A percentile compares a stretch with the other conserved stretches of the same genome.
Conservation (phyloP, 2,113 vertebrate genomes). For the Tetrax tetrax region DNA sequence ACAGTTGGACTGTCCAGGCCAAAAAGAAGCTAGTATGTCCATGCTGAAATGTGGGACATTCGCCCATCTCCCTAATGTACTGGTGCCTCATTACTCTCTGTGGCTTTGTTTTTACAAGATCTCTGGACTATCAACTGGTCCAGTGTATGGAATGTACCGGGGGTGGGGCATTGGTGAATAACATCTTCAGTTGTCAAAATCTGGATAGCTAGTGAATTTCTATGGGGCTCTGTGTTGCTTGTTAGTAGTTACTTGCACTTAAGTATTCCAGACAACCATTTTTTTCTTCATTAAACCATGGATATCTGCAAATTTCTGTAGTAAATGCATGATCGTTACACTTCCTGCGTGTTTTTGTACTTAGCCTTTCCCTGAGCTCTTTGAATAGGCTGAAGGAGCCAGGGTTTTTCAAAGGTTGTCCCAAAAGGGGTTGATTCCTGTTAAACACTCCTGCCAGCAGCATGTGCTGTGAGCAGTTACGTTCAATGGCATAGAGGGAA, state of each 20-base stretch:
- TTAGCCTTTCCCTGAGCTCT: neutral
- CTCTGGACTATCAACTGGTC: neutral
- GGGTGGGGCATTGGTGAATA: neutral
- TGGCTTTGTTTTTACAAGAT: neutral
- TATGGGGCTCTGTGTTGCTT: neutral
- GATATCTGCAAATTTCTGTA: neutral
- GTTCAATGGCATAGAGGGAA: neutral
- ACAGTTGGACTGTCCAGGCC: neutral
- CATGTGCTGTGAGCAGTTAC: neutral
- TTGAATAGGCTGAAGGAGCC: neutral
- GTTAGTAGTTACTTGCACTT: neutral
- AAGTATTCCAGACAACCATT: neutral
- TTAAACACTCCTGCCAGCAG: neutral
- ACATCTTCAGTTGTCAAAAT: neutral
- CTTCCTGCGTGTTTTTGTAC: neutral
- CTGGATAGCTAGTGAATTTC: neutral
- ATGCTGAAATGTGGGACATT: neutral
- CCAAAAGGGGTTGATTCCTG: neutral
- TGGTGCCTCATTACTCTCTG: neutral
- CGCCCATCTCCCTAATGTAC: neutral
- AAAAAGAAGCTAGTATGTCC: neutral
- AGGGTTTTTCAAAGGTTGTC: neutral
- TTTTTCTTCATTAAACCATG: neutral
- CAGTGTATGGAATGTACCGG: neutral
- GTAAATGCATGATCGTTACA: neutral